Evolutionary conservation across 2,888 invertebrate species (phyloP).

Genomic region (Cephus rjabovi): DNA sequence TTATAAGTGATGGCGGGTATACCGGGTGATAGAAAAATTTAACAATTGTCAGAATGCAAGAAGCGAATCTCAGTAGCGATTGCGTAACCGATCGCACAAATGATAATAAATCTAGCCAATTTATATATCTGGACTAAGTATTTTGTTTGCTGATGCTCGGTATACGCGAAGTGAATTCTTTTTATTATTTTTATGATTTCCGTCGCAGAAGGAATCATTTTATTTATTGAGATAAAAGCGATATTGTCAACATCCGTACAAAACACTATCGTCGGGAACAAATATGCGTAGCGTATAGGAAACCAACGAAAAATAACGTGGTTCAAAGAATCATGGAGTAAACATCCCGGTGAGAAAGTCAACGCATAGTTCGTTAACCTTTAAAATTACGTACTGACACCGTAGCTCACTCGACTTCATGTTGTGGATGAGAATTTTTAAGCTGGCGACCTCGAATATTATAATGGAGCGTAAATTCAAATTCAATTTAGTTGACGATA

Average conservation of each 20-base stretch:
- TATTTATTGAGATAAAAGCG: neutral
- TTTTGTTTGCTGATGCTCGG: neutral
- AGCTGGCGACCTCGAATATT: neutral
- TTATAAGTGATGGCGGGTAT: neutral
- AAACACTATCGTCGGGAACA: neutral
- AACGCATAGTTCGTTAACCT: neutral
- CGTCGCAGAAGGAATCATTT: neutral
- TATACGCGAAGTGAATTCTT: neutral
- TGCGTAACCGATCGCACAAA: neutral
- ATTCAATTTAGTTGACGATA: neutral
- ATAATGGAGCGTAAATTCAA: neutral
- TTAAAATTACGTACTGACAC: neutral
- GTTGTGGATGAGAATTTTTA: neutral
- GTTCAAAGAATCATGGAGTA: neutral
- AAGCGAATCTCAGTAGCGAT: neutral
- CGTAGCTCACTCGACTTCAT: neutral
- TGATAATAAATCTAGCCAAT: neutral
- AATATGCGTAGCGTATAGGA: neutral
- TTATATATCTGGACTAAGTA: neutral
- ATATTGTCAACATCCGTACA: neutral
- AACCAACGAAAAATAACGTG: neutral
- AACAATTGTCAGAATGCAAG: neutral
- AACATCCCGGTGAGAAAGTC: neutral
- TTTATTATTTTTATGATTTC: no score
- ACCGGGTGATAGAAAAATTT: neutral